A percentile compares a stretch with the other conserved stretches of the same genome.
Conservation (phyloP, 2,888 invertebrate species). For the Papilio demoleus region DNA sequence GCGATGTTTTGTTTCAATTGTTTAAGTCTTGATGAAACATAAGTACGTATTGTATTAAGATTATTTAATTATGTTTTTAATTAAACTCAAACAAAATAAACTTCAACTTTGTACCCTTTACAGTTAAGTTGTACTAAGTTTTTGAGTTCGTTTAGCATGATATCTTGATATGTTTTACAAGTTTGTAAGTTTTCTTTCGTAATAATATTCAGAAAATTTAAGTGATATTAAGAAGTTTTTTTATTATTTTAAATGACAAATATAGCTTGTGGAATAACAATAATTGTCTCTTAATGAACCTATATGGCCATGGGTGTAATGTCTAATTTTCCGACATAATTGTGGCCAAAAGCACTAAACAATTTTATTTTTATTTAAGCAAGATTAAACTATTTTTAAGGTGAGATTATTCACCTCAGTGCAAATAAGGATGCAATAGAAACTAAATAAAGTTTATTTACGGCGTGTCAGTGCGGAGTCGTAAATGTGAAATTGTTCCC, state of each 20-base stretch:
- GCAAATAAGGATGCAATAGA: constrained; percentile 70
- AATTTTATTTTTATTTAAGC: no score
- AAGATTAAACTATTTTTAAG: constrained; percentile 8
- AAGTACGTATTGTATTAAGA: constrained; percentile 65
- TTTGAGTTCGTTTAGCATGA: no score
- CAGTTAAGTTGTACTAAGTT: no score
- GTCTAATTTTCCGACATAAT: constrained; percentile 3
- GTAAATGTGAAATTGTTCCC: constrained; percentile 78
- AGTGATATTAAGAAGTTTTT: no score
- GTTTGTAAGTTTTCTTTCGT: no score
- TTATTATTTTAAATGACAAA: no score
- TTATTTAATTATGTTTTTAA: constrained; percentile 47
- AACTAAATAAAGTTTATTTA: constrained; percentile 73
- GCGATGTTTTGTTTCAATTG: constrained; percentile 79
- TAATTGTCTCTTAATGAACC: constrained; percentile 1
- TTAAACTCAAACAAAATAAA: constrained; percentile 40
- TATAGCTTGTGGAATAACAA: neutral
- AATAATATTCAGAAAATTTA: no score
- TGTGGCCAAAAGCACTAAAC: neutral
- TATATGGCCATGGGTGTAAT: neutral
- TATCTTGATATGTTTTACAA: no score
- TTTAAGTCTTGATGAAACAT: constrained; percentile 74
- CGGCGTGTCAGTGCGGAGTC: constrained; percentile 72
- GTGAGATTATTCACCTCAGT: constrained; percentile 51
- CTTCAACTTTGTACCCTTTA: neutral